A percentile compares a stretch with the other conserved stretches of the same genome.
phyloP scores from a whole-genome alignment of 2,797 vertebrate genomes.

The Acridotheres tristis region DNA sequence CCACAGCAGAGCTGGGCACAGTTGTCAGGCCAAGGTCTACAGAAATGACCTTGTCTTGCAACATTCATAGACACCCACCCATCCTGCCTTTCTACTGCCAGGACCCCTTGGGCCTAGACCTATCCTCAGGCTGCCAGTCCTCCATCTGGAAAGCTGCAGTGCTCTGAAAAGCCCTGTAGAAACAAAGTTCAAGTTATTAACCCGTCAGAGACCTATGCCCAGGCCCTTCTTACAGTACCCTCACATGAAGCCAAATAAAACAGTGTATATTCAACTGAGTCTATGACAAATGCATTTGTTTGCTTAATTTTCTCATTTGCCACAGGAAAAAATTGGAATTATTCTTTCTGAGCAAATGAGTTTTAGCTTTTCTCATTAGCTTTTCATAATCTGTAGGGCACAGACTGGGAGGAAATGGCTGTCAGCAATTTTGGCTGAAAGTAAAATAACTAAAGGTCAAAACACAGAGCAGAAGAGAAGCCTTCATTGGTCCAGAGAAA shows the following conservation, averaged over 20 bases:
- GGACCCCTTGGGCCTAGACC: background rate
- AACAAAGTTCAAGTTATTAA: background rate
- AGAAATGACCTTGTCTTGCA: background rate
- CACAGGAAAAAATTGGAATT: background rate
- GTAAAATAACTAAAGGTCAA: background rate
- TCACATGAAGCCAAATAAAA: background rate
- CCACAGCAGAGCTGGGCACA: background rate
- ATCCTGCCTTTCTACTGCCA: background rate
- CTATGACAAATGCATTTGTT: background rate
- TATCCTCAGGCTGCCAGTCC: background rate
- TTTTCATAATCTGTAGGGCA: background rate
- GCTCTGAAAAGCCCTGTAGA: background rate
- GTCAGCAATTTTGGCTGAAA: conserved; percentile 9
- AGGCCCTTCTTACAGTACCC: background rate
- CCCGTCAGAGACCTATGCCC: background rate
- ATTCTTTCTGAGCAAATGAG: conserved; percentile 14
- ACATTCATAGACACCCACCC: background rate
- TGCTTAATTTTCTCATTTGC: conserved; percentile 25
- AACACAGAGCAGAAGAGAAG: background rate
- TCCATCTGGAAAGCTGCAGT: background rate
- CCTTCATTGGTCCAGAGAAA: background rate
- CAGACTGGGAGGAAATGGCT: background rate
- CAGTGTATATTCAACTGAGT: background rate
- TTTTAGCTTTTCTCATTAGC: conserved; percentile 39
- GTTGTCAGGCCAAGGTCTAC: background rate